A percentile compares a stretch with the other conserved stretches of the same genome.
Evolutionary conservation across 1,140 invertebrate species (phyloP).

Genomic region (Lasaia peninsularis): DNA sequence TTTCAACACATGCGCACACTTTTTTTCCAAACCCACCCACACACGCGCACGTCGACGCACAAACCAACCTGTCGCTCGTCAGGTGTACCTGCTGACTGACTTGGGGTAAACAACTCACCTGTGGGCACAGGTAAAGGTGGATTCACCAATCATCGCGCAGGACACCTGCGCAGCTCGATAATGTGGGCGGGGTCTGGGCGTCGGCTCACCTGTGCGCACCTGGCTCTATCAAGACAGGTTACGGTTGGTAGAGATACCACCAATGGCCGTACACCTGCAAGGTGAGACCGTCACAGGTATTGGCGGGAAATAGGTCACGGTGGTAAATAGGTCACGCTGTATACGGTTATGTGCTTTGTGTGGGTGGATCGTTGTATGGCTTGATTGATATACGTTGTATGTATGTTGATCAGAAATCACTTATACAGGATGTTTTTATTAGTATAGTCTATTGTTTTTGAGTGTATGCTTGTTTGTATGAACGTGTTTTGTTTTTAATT

Average conservation of each 20-base stretch:
- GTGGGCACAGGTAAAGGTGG: constrained; percentile 46
- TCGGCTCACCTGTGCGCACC: constrained; percentile 52
- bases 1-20: constrained; percentile 70
- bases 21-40: constrained; percentile 27
- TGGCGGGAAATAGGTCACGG: constrained; percentile 43
- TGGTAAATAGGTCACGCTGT: constrained; percentile 20
- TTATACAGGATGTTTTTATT: no score
- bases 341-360: background rate
- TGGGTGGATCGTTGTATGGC: no score
- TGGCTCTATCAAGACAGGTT: constrained; percentile 36
- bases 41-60: constrained; percentile 16
- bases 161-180: constrained; percentile 72
- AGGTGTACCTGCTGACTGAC: constrained; percentile 23
- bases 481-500: no score
- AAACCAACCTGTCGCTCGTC: constrained; percentile 16
- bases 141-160: constrained; percentile 69
- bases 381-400: no score
- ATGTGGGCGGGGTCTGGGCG: constrained; percentile 52
- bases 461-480: no score
- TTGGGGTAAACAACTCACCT: constrained; percentile 21
- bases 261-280: constrained; percentile 35
- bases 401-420: no score
- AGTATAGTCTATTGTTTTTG: no score
- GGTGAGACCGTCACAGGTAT: constrained; percentile 39
- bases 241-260: constrained; percentile 41